Evolutionary conservation across 1,140 invertebrate species (phyloP), one percentile per base, ranked within the genome.

Genomic region (Tetramorium alpestre): DNA sequence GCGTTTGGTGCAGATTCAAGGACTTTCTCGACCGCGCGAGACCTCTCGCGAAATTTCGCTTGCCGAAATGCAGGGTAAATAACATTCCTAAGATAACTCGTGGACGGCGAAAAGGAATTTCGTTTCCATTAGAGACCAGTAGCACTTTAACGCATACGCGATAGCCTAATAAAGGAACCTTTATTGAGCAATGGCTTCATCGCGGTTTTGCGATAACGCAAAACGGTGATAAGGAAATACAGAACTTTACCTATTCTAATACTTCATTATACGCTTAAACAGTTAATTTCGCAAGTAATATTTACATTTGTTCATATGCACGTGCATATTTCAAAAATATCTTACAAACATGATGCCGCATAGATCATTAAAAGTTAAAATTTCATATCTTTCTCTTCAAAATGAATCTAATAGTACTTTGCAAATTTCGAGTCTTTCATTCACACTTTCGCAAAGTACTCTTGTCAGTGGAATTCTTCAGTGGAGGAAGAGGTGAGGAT

Each of bases 1-100:
- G 54, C 60, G 58, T 84, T 76, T 80, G 51, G 84, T 86, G 76
- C 85, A 44, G 41, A 82, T 82, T 82, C 78, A 82, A 82, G 44
- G 67, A 80, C 64, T 81, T 69, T 65, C 77, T 81, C 47, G 77
- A 13, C 28, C 47, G n/a, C 47, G n/a, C 64, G 76, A 65, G 18
- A 7, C 77, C 16, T 80, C 47, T 41, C 28, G 16, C 69, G 58
- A 84, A 84, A 84, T 75, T 75, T 75, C 28, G 22, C 33, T 80
- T 13, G 47, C 16, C 44, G 7, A 80, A 38, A 54, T 51, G 10
- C n/a, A 11, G 2, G 22, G 4, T 69, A 13, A 65, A 80, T 67
- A 47, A 33, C 10, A 51, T 80, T 67, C 11, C 11, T 51, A 5
- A 38, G 47, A 54, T 80, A 18, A 22, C 6, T 18, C 28, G 28